Evolutionary conservation across 1,140 invertebrate genomes (phyloP).

Genomic region (Trialeurodes vaporariorum): DNA sequence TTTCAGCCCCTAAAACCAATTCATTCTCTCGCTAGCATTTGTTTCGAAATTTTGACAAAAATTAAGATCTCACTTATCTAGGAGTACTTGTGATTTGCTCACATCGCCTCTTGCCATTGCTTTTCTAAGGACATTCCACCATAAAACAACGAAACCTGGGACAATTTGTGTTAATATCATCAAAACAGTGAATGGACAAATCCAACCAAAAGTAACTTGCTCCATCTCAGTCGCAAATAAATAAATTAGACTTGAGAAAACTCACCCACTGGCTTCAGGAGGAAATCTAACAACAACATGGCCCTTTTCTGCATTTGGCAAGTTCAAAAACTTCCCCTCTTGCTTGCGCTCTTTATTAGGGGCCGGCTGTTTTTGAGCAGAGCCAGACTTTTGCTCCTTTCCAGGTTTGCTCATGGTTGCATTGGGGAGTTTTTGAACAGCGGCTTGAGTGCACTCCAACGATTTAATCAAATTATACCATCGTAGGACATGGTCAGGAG

Average conservation of each 20-base stretch:
- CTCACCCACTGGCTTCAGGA: slow-evolving; percentile 90
- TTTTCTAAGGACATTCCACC: no score
- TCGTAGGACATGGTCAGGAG: slow-evolving; percentile 48
- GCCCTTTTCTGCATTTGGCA: slow-evolving; percentile 91
- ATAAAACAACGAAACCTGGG: no score
- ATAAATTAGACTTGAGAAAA: slow-evolving; percentile 15
- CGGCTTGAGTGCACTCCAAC: slow-evolving; percentile 42
- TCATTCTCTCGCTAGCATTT: no score
- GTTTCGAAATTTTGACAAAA: no score
- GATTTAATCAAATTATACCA: slow-evolving; percentile 57
- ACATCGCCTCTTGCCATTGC: no score
- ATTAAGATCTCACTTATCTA: no score
- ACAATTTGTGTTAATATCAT: slow-evolving; percentile 14
- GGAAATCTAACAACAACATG: slow-evolving; percentile 91
- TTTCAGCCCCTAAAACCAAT: no score
- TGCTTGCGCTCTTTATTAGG: slow-evolving; percentile 40
- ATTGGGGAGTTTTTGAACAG: slow-evolving; percentile 41
- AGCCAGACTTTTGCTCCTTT: slow-evolving; percentile 19
- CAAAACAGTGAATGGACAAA: no score
- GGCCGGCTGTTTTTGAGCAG: slow-evolving; percentile 25
- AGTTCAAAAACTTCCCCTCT: slow-evolving; percentile 93
- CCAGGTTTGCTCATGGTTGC: slow-evolving; percentile 25
- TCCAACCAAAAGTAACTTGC: no score
- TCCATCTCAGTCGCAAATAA: no score
- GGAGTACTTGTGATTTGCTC: no score